A percentile compares a stretch with the other conserved stretches of the same genome.
Evolutionary conservation across 92 coral and sea anemone genomes (phyloP).

Genomic region (Zoanthus sociatus): DNA sequence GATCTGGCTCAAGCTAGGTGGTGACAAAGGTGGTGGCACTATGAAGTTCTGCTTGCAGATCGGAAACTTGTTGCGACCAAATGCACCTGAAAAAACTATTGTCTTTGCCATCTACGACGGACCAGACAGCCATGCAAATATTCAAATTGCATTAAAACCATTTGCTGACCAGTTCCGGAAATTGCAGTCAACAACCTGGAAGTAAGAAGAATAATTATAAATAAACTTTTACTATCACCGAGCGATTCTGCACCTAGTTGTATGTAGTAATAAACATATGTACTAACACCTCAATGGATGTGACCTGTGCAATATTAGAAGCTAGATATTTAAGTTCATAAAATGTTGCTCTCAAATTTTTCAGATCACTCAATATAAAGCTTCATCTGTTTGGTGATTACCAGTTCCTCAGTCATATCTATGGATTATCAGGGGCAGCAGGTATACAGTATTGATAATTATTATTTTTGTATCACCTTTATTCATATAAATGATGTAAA

Average conservation of each 20-base stretch:
- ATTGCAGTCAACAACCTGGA: conserved; percentile 16
- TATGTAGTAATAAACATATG: not conserved
- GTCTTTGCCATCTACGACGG: conserved; percentile 37
- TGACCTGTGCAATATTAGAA: not conserved
- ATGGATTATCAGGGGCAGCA: conserved; percentile 1
- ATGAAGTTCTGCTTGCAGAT: conserved; percentile 41
- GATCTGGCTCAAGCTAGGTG: not conserved
- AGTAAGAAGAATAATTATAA: not conserved
- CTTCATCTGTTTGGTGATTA: conserved; percentile 11
- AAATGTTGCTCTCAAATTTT: not conserved
- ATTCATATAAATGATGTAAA: not conserved
- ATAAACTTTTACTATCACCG: not conserved
- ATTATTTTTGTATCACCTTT: not conserved
- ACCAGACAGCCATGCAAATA: conserved; percentile 27
- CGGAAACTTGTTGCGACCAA: conserved; percentile 12
- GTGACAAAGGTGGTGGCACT: conserved; percentile 19
- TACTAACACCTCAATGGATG: not conserved
- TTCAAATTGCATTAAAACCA: not conserved
- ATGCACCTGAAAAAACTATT: conserved; percentile 21
- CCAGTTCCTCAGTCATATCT: not conserved
- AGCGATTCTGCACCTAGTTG: not conserved
- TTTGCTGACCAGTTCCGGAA: not conserved
- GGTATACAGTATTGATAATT: not conserved
- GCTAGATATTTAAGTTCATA: not conserved
- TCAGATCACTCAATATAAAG: not conserved